phyloP scores from a whole-genome alignment of 2,888 invertebrate genomes.

The Erebia epiphron region DNA sequence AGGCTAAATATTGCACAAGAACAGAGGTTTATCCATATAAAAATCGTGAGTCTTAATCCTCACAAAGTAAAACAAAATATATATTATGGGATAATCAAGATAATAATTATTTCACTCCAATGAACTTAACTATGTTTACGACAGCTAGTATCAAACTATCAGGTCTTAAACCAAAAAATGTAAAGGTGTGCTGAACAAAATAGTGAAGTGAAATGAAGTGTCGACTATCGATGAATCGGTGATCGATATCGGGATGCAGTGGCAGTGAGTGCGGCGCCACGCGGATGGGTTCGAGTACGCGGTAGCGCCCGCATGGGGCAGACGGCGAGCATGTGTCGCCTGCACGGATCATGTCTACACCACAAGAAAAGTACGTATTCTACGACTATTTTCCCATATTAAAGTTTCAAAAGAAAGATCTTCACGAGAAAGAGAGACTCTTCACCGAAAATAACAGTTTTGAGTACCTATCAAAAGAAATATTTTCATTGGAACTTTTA shows the following conservation, averaged over 20 bases:
- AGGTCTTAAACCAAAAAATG: slow-evolving; percentile 45
- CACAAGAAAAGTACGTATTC: slow-evolving; percentile 89
- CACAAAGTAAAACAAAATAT: too few relatives aligned
- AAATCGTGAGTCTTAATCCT: too few relatives aligned
- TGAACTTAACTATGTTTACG: background rate
- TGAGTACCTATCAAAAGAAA: too few relatives aligned
- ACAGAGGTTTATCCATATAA: too few relatives aligned
- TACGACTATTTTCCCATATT: background rate
- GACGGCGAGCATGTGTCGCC: slow-evolving; percentile 91
- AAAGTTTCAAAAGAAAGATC: too few relatives aligned
- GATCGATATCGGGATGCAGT: slow-evolving; percentile 54
- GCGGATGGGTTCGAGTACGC: slow-evolving; percentile 68
- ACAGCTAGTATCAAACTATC: slow-evolving; percentile 52
- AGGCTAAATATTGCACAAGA: too few relatives aligned
- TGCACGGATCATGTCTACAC: slow-evolving; percentile 88
- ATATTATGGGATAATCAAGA: slow-evolving; percentile 47
- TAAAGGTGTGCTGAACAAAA: slow-evolving; percentile 46
- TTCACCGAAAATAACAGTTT: too few relatives aligned
- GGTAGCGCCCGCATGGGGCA: slow-evolving; percentile 88
- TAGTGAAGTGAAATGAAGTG: slow-evolving; percentile 63
- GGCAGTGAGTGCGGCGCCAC: slow-evolving; percentile 55
- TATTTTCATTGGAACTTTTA: too few relatives aligned
- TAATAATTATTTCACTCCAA: slow-evolving; percentile 1
- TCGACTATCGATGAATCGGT: slow-evolving; percentile 40
- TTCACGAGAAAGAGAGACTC: too few relatives aligned